phyloP scores from a whole-genome alignment of 1,140 invertebrate species.

The Sycophaga agraensis region DNA sequence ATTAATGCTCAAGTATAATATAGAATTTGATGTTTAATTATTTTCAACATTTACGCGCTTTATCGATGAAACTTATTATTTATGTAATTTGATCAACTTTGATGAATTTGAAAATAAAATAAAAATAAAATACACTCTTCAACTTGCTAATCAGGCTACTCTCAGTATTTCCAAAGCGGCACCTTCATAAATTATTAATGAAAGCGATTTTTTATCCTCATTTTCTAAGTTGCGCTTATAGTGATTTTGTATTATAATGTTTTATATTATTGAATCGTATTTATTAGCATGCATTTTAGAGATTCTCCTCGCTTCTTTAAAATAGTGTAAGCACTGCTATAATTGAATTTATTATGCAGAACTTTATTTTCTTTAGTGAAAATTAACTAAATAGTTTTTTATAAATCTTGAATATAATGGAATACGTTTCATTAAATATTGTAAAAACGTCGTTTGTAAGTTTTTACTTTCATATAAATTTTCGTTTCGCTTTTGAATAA shows the following conservation, averaged over 20 bases:
- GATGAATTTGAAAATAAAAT: no score
- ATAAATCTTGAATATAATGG: slow-evolving; percentile 14
- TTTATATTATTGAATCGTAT: slow-evolving; percentile 27
- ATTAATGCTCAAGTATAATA: no score
- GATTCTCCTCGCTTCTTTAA: slow-evolving; percentile 9
- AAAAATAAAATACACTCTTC: no score
- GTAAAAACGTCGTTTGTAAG: slow-evolving; percentile 35
- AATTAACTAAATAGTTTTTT: slow-evolving; percentile 11
- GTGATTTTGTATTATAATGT: slow-evolving; percentile 22
- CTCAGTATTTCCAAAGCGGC: slow-evolving; percentile 27
- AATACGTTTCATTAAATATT: slow-evolving; percentile 12
- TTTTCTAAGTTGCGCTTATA: no score
- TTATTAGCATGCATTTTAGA: slow-evolving; percentile 26
- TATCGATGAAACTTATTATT: not conserved
- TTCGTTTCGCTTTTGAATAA: slow-evolving; percentile 21
- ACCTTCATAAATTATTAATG: no score
- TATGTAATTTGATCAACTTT: no score
- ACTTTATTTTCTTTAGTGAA: slow-evolving; percentile 21
- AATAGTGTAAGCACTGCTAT: slow-evolving; percentile 19
- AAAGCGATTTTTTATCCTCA: no score
- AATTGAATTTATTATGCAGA: slow-evolving; percentile 18
- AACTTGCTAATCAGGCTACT: not conserved
- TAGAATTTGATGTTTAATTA: no score
- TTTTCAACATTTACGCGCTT: no score
- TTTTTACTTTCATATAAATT: slow-evolving; percentile 33